Evolutionary conservation across 30 jellyfish, hydroid and myxozoan species (phyloP), one percentile per base, ranked within the genome.

Genomic region (Hydractinia echinata): DNA sequence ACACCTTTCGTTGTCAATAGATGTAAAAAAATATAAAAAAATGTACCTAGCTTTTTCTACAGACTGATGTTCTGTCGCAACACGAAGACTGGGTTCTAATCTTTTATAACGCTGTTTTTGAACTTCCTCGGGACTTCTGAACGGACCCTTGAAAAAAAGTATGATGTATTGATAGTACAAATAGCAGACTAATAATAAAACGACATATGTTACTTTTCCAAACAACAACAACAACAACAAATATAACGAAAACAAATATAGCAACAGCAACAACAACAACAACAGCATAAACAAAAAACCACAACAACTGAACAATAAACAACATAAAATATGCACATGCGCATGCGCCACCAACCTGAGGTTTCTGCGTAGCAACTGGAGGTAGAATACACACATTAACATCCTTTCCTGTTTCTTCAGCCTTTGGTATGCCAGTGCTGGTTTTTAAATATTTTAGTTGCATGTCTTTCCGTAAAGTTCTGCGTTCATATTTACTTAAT

Each of bases 1-100:
- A 0, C 74, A 7, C 74, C 2, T 64, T 64, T 64, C 7, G 19
- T 13, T 64, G 7, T 6, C 7, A 44, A 11, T 11, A 3, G 69
- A 11, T 58, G 19, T 58, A 11, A 11, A 16, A n/a, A 16, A 11
- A 11, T 13, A 58, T 11, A 13, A 58, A 16, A 11, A 5, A 9
- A 19, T 5, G 89, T 4, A 93, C 99, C 96, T 81, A 61, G 99
- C 76, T 39, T 84, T 88, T 73, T 87, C 96, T 4, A 81, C 96
- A 14, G 99, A 83, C 53, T 89, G 66, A 81, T 54, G 88, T 13
- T 95, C 94, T 51, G 99, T 93, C 6, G 99, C 96, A 51, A 93
- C 99, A 52, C 99, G 39, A 13, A 93, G 80, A 10, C 89, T 93
- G 66, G 99, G 96, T 51, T 87, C 88, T 13, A 93, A 70, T 70